A percentile compares a stretch with the other conserved stretches of the same genome.
Conservation (phyloP, 2,888 invertebrate genomes). For the Agrilus biguttatus region DNA sequence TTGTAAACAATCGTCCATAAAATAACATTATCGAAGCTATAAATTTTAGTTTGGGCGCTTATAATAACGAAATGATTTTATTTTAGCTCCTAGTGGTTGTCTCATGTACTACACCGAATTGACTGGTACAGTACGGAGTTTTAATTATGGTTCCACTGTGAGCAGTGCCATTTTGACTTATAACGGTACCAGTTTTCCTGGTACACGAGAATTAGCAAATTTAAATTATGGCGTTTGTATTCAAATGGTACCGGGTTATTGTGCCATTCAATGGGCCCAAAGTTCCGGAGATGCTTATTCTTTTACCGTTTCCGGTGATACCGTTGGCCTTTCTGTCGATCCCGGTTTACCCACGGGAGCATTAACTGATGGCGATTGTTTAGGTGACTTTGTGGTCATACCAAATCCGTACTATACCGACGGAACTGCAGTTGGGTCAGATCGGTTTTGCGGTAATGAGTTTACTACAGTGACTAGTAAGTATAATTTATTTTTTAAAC, state of each 20-base stretch:
- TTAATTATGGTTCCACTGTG: conserved; percentile 55
- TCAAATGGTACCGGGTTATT: conserved; percentile 55
- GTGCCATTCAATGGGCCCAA: conserved; percentile 53
- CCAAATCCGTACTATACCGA: conserved; percentile 43
- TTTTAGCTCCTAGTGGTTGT: conserved; percentile 62
- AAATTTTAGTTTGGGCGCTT: no score
- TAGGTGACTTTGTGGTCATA: conserved; percentile 60
- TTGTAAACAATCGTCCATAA: no score
- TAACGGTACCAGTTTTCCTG: conserved; percentile 21
- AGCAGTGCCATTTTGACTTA: conserved; percentile 12
- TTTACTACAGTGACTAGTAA: conserved; percentile 49
- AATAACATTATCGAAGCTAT: no score
- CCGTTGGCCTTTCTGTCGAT: conserved; percentile 42
- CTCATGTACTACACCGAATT: conserved; percentile 55
- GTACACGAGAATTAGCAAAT: conserved; percentile 57
- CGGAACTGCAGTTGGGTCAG: conserved; percentile 33
- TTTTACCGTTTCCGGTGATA: conserved; percentile 58
- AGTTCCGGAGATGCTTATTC: conserved; percentile 37
- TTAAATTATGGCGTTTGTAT: conserved; percentile 67
- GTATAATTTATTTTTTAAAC: conserved; percentile 16
- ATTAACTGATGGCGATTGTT: conserved; percentile 44
- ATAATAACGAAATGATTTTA: not conserved
- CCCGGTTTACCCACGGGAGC: conserved; percentile 44
- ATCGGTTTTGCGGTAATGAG: conserved; percentile 64
- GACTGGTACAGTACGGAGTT: conserved; percentile 53